Percentiles rank a stretch among this genome's conserved stretches.
Evolutionary conservation across 2,888 invertebrate genomes (phyloP).

Genomic region (Dasysyrphus albostriatus): DNA sequence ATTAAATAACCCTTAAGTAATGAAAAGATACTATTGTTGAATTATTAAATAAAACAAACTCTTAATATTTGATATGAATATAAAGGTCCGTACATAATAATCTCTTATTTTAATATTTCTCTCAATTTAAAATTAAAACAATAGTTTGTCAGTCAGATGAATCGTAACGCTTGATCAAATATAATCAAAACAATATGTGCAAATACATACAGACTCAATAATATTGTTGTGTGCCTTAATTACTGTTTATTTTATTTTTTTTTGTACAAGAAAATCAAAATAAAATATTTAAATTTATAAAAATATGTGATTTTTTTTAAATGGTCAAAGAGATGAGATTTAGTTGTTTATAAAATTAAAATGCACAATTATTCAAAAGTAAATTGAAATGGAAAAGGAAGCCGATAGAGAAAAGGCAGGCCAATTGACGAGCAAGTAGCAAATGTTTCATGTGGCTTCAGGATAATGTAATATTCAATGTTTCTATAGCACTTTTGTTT

Average conservation of each 20-base stretch:
- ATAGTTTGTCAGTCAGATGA: not conserved
- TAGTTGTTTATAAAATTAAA: no score
- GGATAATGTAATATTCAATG: no score
- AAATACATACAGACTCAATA: conserved; percentile 40
- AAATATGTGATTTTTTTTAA: no score
- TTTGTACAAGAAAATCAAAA: conserved; percentile 56
- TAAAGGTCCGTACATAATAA: not conserved
- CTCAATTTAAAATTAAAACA: conserved; percentile 3
- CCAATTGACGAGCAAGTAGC: no score
- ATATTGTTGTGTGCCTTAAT: conserved; percentile 59
- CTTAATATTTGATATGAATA: not conserved
- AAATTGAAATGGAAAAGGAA: no score
- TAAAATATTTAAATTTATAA: conserved; percentile 57
- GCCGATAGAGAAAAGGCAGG: no score
- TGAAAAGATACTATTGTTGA: not conserved
- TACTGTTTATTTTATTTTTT: conserved; percentile 15
- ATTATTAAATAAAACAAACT: not conserved
- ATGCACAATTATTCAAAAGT: no score
- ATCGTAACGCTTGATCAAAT: not conserved
- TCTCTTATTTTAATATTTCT: not conserved
- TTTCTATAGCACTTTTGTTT: no score
- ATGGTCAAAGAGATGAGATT: no score
- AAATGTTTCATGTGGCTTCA: no score
- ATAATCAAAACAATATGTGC: not conserved
- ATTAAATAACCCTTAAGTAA: conserved; percentile 25